These are phyloP conservation scores for Mycteria americana DNA, from an alignment of 2,797 vertebrate species.

Conservation along the genomic window DNA sequence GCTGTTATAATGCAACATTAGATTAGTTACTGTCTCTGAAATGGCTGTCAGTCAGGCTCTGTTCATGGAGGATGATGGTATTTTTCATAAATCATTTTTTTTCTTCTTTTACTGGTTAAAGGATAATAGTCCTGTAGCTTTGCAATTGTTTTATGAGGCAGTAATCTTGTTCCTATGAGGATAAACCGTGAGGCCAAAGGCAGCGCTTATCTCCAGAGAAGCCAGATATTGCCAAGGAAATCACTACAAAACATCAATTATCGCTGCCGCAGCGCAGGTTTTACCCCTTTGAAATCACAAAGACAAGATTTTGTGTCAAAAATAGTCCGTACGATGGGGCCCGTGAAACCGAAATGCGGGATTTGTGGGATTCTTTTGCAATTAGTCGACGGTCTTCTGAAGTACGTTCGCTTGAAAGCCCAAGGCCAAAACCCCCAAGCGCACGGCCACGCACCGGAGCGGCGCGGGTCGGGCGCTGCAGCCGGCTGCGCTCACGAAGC, in stretches of 20 bases:
- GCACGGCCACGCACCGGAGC: accelerated
- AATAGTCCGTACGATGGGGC: not conserved
- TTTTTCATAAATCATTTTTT: constrained; percentile 66
- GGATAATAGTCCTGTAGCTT: constrained; percentile 54
- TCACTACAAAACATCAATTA: not conserved
- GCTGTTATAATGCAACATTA: constrained; percentile 35
- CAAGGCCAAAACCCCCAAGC: no score
- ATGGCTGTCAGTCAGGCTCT: constrained; percentile 12
- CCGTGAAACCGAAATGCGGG: accelerated
- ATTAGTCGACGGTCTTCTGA: not conserved
- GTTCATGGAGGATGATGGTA: constrained; percentile 43
- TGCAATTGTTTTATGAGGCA: constrained; percentile 66
- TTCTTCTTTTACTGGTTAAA: constrained; percentile 42
- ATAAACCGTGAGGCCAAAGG: constrained; percentile 56
- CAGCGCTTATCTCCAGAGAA: constrained; percentile 35
- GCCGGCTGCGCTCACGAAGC: not conserved
- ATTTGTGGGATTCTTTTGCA: not conserved
- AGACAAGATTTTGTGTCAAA: not conserved
- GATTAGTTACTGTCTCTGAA: constrained; percentile 41
- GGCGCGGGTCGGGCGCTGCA: not conserved
- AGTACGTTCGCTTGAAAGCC: not conserved
- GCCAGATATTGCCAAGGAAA: constrained; percentile 30
- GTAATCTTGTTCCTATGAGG: constrained; percentile 63
- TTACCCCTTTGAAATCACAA: not conserved
- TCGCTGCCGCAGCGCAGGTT: accelerated